A percentile compares a stretch with the other conserved stretches of the same genome.
These are phyloP conservation scores for Steinernema scapterisci DNA, from an alignment of 2,888 invertebrate species.

Conservation along the genomic window DNA sequence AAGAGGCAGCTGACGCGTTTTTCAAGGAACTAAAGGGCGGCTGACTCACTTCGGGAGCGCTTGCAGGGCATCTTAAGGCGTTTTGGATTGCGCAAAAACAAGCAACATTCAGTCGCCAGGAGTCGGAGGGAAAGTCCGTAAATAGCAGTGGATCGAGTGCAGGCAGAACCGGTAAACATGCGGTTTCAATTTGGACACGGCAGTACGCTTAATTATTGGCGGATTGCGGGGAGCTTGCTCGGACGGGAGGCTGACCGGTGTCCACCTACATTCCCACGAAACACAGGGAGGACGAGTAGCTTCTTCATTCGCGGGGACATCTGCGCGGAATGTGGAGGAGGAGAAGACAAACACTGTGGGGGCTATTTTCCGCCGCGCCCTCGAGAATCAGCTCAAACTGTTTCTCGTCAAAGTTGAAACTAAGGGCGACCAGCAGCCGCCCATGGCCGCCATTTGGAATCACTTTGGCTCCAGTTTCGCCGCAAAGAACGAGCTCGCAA, in stretches of 20 bases:
- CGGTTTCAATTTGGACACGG: too few relatives aligned
- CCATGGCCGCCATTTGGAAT: background rate
- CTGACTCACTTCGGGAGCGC: background rate
- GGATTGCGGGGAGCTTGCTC: too few relatives aligned
- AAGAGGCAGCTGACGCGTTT: background rate
- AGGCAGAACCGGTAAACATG: too few relatives aligned
- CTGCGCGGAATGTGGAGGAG: too few relatives aligned
- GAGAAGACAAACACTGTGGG: background rate
- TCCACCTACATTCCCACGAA: too few relatives aligned
- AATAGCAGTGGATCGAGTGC: too few relatives aligned
- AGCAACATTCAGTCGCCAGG: too few relatives aligned
- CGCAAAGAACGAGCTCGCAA: slow-evolving; percentile 6
- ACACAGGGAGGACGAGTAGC: too few relatives aligned
- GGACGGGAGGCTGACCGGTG: too few relatives aligned
- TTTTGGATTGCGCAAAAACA: background rate
- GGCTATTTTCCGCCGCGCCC: background rate
- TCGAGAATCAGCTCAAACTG: background rate
- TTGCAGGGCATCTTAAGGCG: background rate
- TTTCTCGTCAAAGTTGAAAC: background rate
- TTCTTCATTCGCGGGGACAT: too few relatives aligned
- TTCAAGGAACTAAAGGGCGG: background rate
- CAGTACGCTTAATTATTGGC: too few relatives aligned
- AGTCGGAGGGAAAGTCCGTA: too few relatives aligned
- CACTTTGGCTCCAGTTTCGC: slow-evolving; percentile 6
- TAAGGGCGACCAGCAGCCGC: background rate